Base-by-base conservation (phyloP, 2,113 vertebrate genomes). In the Castor canadensis region DNA sequence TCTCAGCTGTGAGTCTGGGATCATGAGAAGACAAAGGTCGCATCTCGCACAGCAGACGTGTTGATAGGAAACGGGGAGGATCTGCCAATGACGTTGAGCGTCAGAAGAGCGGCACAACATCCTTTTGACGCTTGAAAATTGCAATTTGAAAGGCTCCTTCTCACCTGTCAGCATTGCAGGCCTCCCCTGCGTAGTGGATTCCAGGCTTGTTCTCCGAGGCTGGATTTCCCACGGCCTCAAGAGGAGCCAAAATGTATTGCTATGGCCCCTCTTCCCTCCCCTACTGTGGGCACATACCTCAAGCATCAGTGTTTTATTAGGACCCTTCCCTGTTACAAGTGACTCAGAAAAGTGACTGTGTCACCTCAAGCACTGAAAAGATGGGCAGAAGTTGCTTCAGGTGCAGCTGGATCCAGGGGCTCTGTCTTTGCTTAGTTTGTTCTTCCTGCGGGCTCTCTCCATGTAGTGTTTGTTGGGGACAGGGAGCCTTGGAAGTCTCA, bases 51-150 rank as follows among this genome's bases (percentile, higher is more conserved):
- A 32, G 77, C 54, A 87, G 93, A 97, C 0, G 89, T 97, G 97
- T 96, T 97, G 97, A 98, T 96, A 77, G 93, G 60, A 91, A 94
- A 76, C 20, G 1, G 15, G 72, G 87, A 72, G 58, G 38, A 16
- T n/a, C 80, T 35, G 87, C 43, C 91, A 45, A 4, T 22, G 24
- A 52, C 3, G 89, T 60, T 0, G 1, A 24, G 79, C 28, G 30
- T 94, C 96, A 91, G 80, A 95, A 66, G 90, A 88, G 56, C 0
- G 0, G 30, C 81, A 52, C 49, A 0, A 15, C 20, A 93, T 94
- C 90, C 75, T 95, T 77, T 77, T 93, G 95, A 98, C 97, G 97
- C 93, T 89, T 87, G 96, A 97, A 96, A 97, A 98, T 96, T 97
- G 93, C 92, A 83, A 75, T 60, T 81, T 43, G 81, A 92, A 84